Percentiles rank a stretch among this genome's conserved stretches.
These are phyloP conservation scores for Crotalus tigris DNA, from an alignment of 2,113 vertebrate genomes.

Conservation along the genomic window DNA sequence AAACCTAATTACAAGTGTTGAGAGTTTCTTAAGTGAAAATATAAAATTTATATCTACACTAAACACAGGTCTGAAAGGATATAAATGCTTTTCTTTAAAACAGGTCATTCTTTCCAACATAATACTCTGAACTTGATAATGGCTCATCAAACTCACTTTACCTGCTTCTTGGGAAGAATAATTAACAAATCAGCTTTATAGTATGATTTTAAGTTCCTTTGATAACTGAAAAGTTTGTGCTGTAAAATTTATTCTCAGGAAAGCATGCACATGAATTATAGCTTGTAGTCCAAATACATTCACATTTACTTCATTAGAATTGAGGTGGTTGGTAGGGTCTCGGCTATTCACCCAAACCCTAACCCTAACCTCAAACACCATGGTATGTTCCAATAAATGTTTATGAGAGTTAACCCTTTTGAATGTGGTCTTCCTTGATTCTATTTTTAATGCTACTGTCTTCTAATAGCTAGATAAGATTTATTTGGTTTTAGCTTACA, in stretches of 20 bases:
- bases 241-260: neutral
- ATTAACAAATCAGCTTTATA: neutral
- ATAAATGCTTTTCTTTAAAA: neutral
- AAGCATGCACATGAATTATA: neutral
- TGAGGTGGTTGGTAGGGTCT: neutral
- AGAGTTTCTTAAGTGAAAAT: neutral
- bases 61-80: neutral
- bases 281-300: neutral
- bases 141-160: neutral
- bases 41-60: neutral
- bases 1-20: neutral
- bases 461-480: neutral
- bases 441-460: neutral
- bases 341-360: neutral
- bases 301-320: neutral
- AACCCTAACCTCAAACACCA: neutral
- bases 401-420: neutral
- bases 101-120: neutral
- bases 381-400: neutral
- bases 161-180: neutral
- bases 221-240: neutral
- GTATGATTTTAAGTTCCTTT: neutral
- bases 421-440: neutral
- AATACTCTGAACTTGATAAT: neutral
- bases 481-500: neutral